Evolutionary conservation across 2,113 vertebrate genomes (phyloP).

Genomic region (Prunella himalayana): DNA sequence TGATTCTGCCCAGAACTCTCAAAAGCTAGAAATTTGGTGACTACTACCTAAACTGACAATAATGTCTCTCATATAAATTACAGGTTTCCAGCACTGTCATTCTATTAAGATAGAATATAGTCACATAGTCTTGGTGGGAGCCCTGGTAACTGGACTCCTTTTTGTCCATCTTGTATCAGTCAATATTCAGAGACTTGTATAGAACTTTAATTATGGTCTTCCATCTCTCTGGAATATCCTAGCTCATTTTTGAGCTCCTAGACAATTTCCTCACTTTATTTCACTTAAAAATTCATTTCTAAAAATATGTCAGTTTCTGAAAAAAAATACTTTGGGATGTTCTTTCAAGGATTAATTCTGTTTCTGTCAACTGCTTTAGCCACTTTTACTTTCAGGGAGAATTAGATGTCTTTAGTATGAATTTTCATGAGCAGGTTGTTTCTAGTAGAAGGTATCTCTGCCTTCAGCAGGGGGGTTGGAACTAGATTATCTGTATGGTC

Average conservation of each 20-base stretch:
- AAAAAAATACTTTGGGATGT: not conserved
- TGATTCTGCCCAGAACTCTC: not conserved
- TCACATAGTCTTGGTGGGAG: not conserved
- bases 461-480: not conserved
- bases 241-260: not conserved
- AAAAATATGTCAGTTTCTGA: not conserved
- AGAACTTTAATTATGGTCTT: not conserved
- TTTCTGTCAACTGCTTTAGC: not conserved
- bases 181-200: not conserved
- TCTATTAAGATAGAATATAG: not conserved
- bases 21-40: not conserved
- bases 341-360: not conserved
- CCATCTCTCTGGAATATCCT: not conserved
- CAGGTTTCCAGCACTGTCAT: not conserved
- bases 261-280: not conserved
- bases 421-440: not conserved
- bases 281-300: not conserved
- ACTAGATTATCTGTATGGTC: not conserved
- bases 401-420: not conserved
- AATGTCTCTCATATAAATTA: not conserved
- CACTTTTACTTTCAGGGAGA: not conserved
- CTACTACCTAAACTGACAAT: not conserved
- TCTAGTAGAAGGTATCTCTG: not conserved
- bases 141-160: not conserved
- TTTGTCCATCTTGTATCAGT: not conserved